Base-by-base conservation (phyloP, 2,888 invertebrate species). In the Proisotoma minuta region DNA sequence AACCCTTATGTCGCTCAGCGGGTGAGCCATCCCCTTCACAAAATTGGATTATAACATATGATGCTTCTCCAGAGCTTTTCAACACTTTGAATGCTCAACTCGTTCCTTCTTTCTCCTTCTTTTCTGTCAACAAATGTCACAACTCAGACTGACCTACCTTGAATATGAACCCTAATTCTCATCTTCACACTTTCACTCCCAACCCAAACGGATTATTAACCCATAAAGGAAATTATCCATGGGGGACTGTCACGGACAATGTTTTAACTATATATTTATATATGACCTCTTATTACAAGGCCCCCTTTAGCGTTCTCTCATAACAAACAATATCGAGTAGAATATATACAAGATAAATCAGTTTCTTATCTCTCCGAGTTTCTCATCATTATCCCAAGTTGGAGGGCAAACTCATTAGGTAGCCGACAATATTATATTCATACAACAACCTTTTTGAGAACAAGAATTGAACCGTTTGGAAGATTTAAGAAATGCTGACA, bases 1-100 rank as follows among this genome's bases (percentile, higher is more conserved):
- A 72, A 67, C 72, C 70, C 72, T 70, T 70, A 64, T 72, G 66
- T 70, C 66, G 64, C 72, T 64, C 72, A 62, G 68, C 70, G 69
- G 72, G 72, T 66, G 67, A 59, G 34, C 59, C 60, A 67, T 69
- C 65, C 68, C 20, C 18, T 64, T 65, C 67, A 63, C 63, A 69
- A 70, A 72, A 72, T 70, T 72, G 67, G 70, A 72, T 72, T 72
- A 70, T 67, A 68, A 70, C 68, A 70, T 61, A 54, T 69, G 66
- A 69, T 69, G 60, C 57, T 47, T 66, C 69, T 66, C 61, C 66
- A 69, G 64, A 62, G 62, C 66, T 69, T 68, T 68, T 69, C 69
- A 69, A 66, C 69, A 69, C 69, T 69, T 61, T 61, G 47, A 22
- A 18, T 22, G n/a, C 51, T 50, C 27, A 2, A 50, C 40, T 50